Evolutionary conservation across 2,113 vertebrate genomes (phyloP), one percentile per base, ranked within the genome.

Genomic region (Paraplagusia blochii): DNA sequence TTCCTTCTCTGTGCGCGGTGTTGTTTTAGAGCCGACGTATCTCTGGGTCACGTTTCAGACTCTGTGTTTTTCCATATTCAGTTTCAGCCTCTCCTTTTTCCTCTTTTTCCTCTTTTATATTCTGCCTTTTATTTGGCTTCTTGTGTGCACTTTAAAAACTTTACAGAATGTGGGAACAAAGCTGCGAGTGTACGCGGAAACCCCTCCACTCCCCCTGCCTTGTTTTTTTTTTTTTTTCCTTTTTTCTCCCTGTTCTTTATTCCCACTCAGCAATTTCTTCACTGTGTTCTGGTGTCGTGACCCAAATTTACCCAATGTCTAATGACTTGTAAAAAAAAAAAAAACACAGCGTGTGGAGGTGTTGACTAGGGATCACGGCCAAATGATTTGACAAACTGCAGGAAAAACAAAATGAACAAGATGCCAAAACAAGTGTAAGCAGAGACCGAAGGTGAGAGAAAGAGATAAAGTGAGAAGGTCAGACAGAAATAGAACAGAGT

Each of bases 11-110:
- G 22, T 29, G 22, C 22, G 22, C 59, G 43, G 43, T 2, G 62
- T 74, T 79, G 66, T 46, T 65, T 49, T 51, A 48, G 64, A 62
- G 16, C 36, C 17, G 14, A 67, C 49, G 34, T 60, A 54, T 48
- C 61, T 63, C 77, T 64, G 73, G 58, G 65, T 85, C 72, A 77
- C 9, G 44, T 81, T 86, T 80, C 69, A 74, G 38, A 10, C 7
- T 56, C 35, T 57, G 59, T 15, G 54, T 69, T 72, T 71, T 71
- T 63, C 63, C 73, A 70, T 65, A 62, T 70, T 79, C 19, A 76
- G 61, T 80, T 79, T 77, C 71, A 63, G 50, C 45, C 51, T 63
- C 74, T 22, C 74, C 74, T 58, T 74, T 58, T 58, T 44, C 22
- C 54, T 49, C 57, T 45, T 48, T 68, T 73, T 11, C 10, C 63